Evolutionary conservation across 2,113 vertebrate species (phyloP).

Genomic region (Chlamydotis undulata): DNA sequence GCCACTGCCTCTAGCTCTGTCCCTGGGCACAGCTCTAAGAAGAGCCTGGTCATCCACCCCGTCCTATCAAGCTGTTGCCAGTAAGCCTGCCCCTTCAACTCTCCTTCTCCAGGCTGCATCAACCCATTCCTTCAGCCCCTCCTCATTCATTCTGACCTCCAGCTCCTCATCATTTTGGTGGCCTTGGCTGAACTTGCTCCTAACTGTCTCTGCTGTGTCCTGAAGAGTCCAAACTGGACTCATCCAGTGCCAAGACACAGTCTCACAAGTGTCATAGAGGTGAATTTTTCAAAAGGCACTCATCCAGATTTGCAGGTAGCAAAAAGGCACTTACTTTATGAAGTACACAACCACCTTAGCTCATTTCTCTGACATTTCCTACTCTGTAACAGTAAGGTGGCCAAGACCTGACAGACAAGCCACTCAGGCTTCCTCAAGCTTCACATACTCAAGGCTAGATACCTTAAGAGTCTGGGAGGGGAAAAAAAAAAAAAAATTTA

Average conservation of each 20-base stretch:
- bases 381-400: not conserved
- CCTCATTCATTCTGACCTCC: not conserved
- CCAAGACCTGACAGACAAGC: not conserved
- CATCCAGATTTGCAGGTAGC: not conserved
- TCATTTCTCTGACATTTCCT: not conserved
- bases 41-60: not conserved
- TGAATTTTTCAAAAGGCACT: not conserved
- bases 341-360: not conserved
- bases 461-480: not conserved
- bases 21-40: not conserved
- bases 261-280: not conserved
- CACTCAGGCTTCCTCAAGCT: not conserved
- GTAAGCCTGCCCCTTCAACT: not conserved
- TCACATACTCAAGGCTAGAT: not conserved
- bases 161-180: not conserved
- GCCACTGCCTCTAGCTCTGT: not conserved
- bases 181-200: not conserved
- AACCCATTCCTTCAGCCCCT: not conserved
- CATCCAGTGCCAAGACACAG: not conserved
- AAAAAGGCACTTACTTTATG: not conserved
- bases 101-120: not conserved
- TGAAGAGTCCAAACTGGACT: not conserved
- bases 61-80: not conserved
- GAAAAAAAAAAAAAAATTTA: too few species aligned
- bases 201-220: not conserved